A percentile compares a stretch with the other conserved stretches of the same genome.
These are phyloP conservation scores for Drosophila melanica DNA, from an alignment of 1,140 invertebrate genomes.

Conservation along the genomic window DNA sequence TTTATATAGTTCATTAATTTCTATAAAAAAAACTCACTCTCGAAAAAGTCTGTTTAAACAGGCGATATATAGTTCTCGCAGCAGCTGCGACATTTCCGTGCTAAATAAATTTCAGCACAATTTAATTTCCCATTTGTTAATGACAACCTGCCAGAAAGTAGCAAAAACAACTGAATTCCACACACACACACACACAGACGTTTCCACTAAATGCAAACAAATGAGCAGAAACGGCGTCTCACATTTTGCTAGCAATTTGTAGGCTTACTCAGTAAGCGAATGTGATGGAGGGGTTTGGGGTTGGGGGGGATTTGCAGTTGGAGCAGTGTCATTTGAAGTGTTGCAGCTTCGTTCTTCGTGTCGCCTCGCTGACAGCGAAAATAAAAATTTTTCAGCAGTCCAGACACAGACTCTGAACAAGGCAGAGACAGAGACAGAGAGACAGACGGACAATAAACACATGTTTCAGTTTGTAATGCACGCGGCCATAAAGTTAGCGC, in stretches of 20 bases:
- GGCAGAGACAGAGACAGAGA: not conserved
- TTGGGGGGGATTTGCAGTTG: conserved; percentile 9
- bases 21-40: no score
- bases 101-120: conserved; percentile 64
- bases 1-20: no score
- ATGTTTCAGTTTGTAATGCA: conserved; percentile 80
- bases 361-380: conserved; percentile 73
- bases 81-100: conserved; percentile 6
- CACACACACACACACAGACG: conserved; percentile 22
- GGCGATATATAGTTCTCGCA: not conserved
- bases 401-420: conserved; percentile 2
- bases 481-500: conserved; percentile 66
- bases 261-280: not conserved
- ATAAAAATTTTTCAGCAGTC: conserved; percentile 52
- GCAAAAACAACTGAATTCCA: conserved; percentile 37
- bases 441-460: conserved; percentile 72
- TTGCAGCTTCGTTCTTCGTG: conserved; percentile 58
- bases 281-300: not conserved
- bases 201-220: conserved; percentile 48
- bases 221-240: conserved; percentile 40
- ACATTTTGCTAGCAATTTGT: conserved; percentile 38
- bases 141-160: conserved; percentile 59
- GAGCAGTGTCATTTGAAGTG: conserved; percentile 69
- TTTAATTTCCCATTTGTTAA: conserved; percentile 78
- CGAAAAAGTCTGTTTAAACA: no score